Base-by-base conservation (phyloP, 2,113 vertebrate species). In the Chaenogobius annularis region DNA sequence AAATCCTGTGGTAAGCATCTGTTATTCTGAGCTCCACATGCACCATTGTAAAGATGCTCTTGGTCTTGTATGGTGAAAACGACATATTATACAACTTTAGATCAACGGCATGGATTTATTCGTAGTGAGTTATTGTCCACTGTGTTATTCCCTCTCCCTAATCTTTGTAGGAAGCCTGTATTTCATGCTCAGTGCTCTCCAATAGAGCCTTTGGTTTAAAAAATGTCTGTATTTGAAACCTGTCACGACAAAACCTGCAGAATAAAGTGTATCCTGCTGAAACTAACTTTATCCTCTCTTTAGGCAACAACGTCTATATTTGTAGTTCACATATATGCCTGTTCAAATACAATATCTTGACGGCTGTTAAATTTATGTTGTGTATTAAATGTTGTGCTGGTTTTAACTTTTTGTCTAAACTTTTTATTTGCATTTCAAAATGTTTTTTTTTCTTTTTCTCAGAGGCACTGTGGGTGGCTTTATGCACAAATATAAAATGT, bases 331-430 rank as follows among this genome's bases (percentile, higher is more conserved):
- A 94, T 94, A 94, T 95, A 95, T 95, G 93, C 93, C 94, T 96
- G 95, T 97, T 96, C 92, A 92, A 93, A 91, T 90, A 97, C 96
- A 95, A 96, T 95, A 95, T 97, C 94, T 96, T 96, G 91, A 92
- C 93, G 94, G 94, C 93, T 95, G 94, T 94, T 93, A 93, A 95
- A 95, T 95, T 93, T 94, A 95, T 95, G 95, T 98, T 95, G 94
- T 95, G 95, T 96, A 93, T 94, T 96, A 93, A 95, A 94, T 96
- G 94, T 96, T 80, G 95, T 96, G 94, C 93, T 93, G 93, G 94
- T 94, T 95, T 95, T 69, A 92, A 89, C 79, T 85, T 87, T 91
- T 83, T 76, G 85, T 89, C 82, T 82, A 85, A 31, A 83, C 85
- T 85, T 93, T 80, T 73, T 69, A 72, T 87, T 91, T 86, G 73